Percentiles rank a stretch among this genome's conserved stretches.
Evolutionary conservation across 2,113 vertebrate genomes (phyloP).

Genomic region (Pungitius pungitius): DNA sequence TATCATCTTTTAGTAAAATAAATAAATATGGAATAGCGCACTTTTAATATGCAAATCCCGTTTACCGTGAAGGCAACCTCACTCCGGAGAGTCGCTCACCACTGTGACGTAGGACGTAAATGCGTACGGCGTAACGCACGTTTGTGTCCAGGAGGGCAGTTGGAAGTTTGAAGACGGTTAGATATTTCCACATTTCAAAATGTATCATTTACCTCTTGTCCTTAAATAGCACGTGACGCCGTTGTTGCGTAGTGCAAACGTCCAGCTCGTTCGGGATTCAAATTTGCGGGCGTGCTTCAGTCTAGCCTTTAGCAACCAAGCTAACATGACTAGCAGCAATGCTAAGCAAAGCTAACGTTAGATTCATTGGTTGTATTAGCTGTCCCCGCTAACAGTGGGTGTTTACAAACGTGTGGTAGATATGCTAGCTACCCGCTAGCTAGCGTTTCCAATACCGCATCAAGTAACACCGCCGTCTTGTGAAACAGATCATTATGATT

Average conservation of each 20-base stretch:
- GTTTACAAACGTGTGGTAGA: not conserved
- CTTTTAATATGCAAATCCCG: not conserved
- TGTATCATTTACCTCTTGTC: fast-evolving
- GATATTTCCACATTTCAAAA: not conserved
- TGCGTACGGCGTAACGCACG: slow-evolving; percentile 26
- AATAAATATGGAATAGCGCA: too few relatives aligned
- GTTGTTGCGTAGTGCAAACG: not conserved
- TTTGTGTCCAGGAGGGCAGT: slow-evolving; percentile 18
- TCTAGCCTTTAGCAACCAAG: slow-evolving; percentile 24
- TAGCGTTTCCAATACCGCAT: not conserved
- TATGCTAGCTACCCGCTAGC: not conserved
- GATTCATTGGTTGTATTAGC: slow-evolving; percentile 32
- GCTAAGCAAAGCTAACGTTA: slow-evolving; percentile 12
- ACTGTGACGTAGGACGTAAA: slow-evolving; percentile 35
- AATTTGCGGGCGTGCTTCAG: too few relatives aligned
- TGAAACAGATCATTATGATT: not conserved
- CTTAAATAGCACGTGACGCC: too few relatives aligned
- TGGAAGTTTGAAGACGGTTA: slow-evolving; percentile 39
- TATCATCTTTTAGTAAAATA: not conserved
- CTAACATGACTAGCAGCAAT: slow-evolving; percentile 44
- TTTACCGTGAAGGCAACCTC: not conserved
- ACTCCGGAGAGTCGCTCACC: not conserved
- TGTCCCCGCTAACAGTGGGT: not conserved
- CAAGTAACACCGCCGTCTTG: fast-evolving
- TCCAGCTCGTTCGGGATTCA: not conserved